These are phyloP conservation scores for Pomacea canaliculata DNA, from an alignment of 2,888 invertebrate species.

Conservation along the genomic window DNA sequence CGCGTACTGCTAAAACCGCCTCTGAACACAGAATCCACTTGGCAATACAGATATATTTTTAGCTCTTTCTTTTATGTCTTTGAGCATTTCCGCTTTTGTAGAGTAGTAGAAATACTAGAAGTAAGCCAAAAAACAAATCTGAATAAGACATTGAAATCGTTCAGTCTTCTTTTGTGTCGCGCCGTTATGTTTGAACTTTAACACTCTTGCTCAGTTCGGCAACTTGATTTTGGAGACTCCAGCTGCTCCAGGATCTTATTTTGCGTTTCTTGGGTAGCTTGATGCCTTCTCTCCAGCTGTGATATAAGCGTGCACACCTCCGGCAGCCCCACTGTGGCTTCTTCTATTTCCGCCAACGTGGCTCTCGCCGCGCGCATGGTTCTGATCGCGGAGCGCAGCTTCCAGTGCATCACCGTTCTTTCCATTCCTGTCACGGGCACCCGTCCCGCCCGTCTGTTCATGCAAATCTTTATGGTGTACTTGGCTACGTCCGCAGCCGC, in stretches of 20 bases:
- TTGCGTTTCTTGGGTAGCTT: constrained; percentile 12
- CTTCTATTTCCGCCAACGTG: constrained; percentile 48
- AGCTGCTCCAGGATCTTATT: constrained; percentile 29
- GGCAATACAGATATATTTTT: no score
- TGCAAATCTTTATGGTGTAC: constrained; percentile 42
- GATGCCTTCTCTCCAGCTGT: constrained; percentile 19
- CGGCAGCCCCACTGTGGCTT: constrained; percentile 52
- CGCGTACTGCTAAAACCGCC: no score
- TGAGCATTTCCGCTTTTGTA: no score
- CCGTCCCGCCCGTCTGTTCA: constrained; percentile 30
- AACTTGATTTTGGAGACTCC: constrained; percentile 19
- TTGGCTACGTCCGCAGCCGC: constrained; percentile 59
- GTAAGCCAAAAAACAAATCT: no score
- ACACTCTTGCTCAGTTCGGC: not conserved
- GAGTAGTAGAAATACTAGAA: no score
- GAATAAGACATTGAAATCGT: no score
- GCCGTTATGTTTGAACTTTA: no score
- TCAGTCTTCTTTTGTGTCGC: no score
- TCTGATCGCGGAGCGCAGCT: constrained; percentile 39
- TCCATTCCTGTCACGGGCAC: constrained; percentile 14
- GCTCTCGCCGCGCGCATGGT: constrained; percentile 43
- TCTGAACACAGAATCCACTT: no score
- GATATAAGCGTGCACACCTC: constrained; percentile 48
- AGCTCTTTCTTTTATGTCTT: no score
- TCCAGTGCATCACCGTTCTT: constrained; percentile 32